Evolutionary conservation across 2,888 invertebrate species (phyloP).

Genomic region (Norana najaformis): DNA sequence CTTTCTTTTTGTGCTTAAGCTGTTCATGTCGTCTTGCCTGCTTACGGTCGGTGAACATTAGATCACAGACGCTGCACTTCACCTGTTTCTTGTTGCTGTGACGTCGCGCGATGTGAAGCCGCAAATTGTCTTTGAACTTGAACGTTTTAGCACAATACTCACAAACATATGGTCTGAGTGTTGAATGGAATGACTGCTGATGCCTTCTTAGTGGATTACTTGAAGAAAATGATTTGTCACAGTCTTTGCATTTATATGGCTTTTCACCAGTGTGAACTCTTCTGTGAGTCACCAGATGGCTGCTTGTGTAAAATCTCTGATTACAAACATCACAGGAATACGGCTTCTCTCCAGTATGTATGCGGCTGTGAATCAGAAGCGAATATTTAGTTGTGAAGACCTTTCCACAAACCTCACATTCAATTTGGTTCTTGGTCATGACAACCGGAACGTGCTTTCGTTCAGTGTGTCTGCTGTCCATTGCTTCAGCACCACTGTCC

Average conservation of each 20-base stretch:
- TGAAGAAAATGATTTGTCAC: not conserved
- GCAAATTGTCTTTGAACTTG: constrained; percentile 14
- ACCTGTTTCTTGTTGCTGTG: constrained; percentile 19
- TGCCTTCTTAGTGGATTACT: constrained; percentile 17
- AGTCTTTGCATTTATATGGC: constrained; percentile 7
- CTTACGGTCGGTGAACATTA: constrained; percentile 18
- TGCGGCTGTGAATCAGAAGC: constrained; percentile 1
- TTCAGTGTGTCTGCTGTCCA: not conserved
- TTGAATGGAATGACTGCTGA: constrained; percentile 15
- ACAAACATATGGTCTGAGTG: not conserved
- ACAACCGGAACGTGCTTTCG: not conserved
- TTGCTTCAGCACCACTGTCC: not conserved
- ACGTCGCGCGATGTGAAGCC: not conserved
- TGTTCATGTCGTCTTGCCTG: constrained; percentile 7
- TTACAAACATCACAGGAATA: not conserved
- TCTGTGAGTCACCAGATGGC: not conserved
- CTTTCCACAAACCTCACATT: constrained; percentile 21
- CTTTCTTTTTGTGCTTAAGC: not conserved
- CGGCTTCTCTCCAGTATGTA: constrained; percentile 21
- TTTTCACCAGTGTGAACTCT: not conserved
- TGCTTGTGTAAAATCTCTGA: not conserved
- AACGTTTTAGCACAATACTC: constrained; percentile 9
- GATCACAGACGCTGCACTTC: not conserved
- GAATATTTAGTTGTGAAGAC: constrained; percentile 10
- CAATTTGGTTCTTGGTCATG: not conserved